These are phyloP conservation scores for Cavia aperea DNA, from an alignment of 2,113 vertebrate genomes.

Conservation along the genomic window DNA sequence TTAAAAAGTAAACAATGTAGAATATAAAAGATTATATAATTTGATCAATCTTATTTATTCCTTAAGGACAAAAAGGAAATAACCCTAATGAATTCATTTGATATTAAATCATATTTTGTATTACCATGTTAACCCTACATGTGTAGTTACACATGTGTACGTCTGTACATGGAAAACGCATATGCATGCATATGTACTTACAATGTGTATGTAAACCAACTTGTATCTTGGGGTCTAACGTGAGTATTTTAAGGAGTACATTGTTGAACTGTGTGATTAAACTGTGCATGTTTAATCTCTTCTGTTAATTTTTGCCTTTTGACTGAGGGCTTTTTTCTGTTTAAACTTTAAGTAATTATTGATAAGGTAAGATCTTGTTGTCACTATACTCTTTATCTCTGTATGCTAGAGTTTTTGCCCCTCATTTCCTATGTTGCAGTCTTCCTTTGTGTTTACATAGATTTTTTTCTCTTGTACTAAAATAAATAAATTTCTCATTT, in stretches of 20 bases:
- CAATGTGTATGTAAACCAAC: neutral
- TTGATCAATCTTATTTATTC: neutral
- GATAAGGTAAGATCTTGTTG: neutral
- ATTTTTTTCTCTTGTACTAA: neutral
- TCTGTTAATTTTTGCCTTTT: neutral
- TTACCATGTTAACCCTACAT: neutral
- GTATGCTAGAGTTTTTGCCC: neutral
- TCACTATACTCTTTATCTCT: neutral
- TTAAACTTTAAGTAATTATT: neutral
- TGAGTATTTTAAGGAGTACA: neutral
- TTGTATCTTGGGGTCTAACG: neutral
- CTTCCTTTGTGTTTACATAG: neutral
- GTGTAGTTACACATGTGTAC: neutral
- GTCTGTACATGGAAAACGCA: neutral
- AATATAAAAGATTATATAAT: neutral
- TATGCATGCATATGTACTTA: neutral
- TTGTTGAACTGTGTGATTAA: neutral
- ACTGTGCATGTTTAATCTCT: neutral
- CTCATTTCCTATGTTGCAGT: neutral
- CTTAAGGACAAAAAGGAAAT: conserved; percentile 9
- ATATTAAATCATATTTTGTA: neutral
- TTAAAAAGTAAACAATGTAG: neutral
- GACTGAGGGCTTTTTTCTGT: neutral
- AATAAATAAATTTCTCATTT: neutral
- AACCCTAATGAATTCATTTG: neutral